Base-by-base conservation (phyloP, 2,113 vertebrate genomes). In the Hemichromis elongatus region DNA sequence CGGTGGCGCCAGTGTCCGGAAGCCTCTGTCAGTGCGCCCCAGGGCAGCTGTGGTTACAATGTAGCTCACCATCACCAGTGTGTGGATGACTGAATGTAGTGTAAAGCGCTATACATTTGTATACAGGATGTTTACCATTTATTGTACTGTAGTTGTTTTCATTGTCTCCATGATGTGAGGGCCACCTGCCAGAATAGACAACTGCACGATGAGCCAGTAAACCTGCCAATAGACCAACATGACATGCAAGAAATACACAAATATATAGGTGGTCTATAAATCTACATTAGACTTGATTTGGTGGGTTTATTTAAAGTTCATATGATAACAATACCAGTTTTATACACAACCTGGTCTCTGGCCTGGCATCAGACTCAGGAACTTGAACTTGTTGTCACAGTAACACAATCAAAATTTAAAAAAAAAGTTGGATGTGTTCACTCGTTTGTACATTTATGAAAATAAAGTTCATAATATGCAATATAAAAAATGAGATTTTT, bases 181-280 rank as follows among this genome's bases (percentile, higher is more conserved):
- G 37, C 83, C 82, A 79, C 79, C 33, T 77, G 79, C 78, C 13
- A 80, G 16, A 40, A 40, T 40, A 21, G 52, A 47, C 37, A 83
- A 57, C 73, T 85, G 79, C 4, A 33, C 35, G 24, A 13, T 30
- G 40, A 66, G 37, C 40, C 37, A 50, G 16, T 93, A 90, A 89
- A 88, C 19, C 3, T 66, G 24, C 54, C 80, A 77, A 89, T 84
- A 57, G 86, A 73, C 52, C 3, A 85, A 18, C 86, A 12, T 33
- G 30, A 73, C 40, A 53, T 77, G 21, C 30, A 61, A 57, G 21
- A 77, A 40, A 80, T 21, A 26, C 81, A 77, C 50, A 45, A 77
- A 86, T 21, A 73, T 7, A 73, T 85, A 19, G 70, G 86, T 82
- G 40, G 2, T 42, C 83, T 16, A 52, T 89, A 68, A 86, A 90